Conservation (phyloP, 2,888 invertebrate genomes). For the Luperina testacea region DNA sequence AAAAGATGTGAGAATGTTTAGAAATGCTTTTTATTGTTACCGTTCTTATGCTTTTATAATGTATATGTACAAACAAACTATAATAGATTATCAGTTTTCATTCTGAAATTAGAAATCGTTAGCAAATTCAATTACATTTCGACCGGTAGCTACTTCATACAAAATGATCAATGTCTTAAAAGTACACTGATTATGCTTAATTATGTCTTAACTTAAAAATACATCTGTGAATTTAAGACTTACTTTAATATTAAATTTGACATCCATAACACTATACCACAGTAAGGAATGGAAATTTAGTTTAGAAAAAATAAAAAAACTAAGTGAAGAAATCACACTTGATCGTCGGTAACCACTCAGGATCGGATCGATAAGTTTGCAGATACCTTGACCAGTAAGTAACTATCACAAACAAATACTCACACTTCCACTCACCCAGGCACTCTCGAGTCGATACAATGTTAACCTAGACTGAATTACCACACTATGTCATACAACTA, state of each 20-base stretch:
- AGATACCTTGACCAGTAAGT: constrained; percentile 76
- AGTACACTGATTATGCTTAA: constrained; percentile 87
- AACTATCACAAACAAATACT: constrained; percentile 75
- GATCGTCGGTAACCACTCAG: constrained; percentile 72
- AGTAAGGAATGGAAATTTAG: constrained; percentile 88
- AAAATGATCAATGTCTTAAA: constrained; percentile 81
- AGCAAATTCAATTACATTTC: constrained; percentile 82
- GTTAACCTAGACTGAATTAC: constrained; percentile 86
- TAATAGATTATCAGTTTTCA: constrained; percentile 87
- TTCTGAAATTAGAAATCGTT: constrained; percentile 87
- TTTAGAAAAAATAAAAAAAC: constrained; percentile 80
- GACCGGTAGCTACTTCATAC: constrained; percentile 78
- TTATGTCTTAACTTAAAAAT: constrained; percentile 88
- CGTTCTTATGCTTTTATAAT: constrained; percentile 88
- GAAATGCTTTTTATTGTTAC: constrained; percentile 90
- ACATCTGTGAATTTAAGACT: constrained; percentile 83
- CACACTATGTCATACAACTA: constrained; percentile 82
- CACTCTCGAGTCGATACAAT: constrained; percentile 81
- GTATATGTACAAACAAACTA: constrained; percentile 90
- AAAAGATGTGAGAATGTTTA: constrained; percentile 80
- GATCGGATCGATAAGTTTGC: constrained; percentile 70
- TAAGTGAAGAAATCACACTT: constrained; percentile 82
- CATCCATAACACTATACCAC: constrained; percentile 88
- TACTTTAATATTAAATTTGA: constrained; percentile 83
- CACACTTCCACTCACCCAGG: constrained; percentile 74